Evolutionary conservation across 2,888 invertebrate genomes (phyloP).

Genomic region (Drosophila nigritarsus): DNA sequence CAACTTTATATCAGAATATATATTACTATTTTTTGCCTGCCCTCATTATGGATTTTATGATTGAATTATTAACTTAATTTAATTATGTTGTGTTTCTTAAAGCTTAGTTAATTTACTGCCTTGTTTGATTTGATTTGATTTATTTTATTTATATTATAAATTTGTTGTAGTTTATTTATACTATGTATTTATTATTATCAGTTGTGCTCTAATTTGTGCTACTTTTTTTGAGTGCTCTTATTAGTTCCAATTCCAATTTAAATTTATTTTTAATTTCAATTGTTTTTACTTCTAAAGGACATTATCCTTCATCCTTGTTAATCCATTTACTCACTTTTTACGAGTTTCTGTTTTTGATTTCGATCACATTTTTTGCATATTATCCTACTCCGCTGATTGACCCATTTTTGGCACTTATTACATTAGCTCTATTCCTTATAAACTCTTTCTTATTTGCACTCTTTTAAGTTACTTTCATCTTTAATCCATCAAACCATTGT

Average conservation of each 20-base stretch:
- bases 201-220: background rate
- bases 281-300: background rate
- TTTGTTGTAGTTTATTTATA: background rate
- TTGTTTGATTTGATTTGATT: background rate
- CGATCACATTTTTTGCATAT: background rate
- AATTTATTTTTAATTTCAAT: background rate
- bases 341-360: background rate
- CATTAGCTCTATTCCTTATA: accelerated
- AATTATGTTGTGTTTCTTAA: background rate
- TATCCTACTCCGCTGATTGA: background rate
- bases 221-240: background rate
- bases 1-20: background rate
- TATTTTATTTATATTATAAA: background rate
- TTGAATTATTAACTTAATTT: background rate
- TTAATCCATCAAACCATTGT: background rate
- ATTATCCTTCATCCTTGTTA: background rate
- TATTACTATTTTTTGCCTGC: background rate
- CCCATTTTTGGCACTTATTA: background rate
- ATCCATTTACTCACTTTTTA: background rate
- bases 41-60: too few relatives aligned
- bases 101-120: background rate
- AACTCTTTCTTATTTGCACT: background rate
- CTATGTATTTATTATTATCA: background rate
- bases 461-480: background rate
- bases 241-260: background rate